phyloP scores from a whole-genome alignment of 2,888 invertebrate species.

The Plagodis dolabraria region DNA sequence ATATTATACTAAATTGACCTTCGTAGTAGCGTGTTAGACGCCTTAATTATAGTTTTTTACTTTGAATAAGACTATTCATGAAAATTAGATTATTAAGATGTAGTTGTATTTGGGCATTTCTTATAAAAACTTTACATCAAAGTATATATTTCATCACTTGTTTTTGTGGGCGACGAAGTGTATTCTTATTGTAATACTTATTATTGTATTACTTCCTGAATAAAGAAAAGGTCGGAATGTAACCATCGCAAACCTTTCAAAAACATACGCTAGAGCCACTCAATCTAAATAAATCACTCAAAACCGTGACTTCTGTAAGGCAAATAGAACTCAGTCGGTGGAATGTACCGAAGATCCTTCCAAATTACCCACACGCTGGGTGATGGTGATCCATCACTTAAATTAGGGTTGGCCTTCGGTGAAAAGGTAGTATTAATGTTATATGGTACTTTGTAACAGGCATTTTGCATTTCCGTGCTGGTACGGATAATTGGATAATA shows the following conservation, averaged over 20 bases:
- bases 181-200: no score
- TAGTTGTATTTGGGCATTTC: no score
- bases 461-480: slow-evolving; percentile 33
- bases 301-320: slow-evolving; percentile 30
- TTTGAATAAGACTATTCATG: no score
- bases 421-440: slow-evolving; percentile 37
- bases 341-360: slow-evolving; percentile 29
- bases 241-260: neutral
- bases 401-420: slow-evolving; percentile 35
- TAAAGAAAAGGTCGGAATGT: no score
- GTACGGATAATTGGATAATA: neutral
- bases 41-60: no score
- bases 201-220: no score
- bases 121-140: no score
- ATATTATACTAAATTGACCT: no score
- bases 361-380: slow-evolving; percentile 19
- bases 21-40: no score
- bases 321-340: slow-evolving; percentile 27
- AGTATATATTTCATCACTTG: no score
- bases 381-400: slow-evolving; percentile 34
- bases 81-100: no score
- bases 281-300: slow-evolving; percentile 30
- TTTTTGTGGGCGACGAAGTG: no score
- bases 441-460: slow-evolving; percentile 30
- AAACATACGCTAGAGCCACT: slow-evolving; percentile 19